Evolutionary conservation across 30 jellyfish, hydroid and myxozoan genomes (phyloP), one percentile per base, ranked within the genome.

Genomic region (Catostylus mosaicus): DNA sequence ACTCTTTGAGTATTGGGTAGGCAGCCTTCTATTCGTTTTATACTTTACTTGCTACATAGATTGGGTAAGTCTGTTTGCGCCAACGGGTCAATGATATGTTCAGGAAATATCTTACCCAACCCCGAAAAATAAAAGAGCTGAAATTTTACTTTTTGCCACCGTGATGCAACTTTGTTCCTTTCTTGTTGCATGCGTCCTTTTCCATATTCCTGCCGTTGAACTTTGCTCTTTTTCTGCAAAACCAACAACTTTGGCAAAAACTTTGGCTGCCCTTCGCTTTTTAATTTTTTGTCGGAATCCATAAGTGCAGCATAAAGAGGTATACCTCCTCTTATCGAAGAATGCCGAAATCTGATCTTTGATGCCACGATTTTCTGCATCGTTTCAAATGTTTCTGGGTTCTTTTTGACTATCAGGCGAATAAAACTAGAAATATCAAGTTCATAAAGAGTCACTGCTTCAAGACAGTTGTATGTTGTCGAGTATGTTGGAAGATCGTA

Each of bases 341-440:
- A 50, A 66, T 79, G 60, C 0, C 99, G 87, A 47, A 52, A 94
- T 40, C 50, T 50, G 20, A 94, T 32, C 65, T 94, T 94, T 27
- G 88, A 81, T 20, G 69, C 88, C 36, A 87, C 96, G 14, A 89
- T 3, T 35, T 57, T 61, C 30, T 88, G 84, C 84, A 94, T 88
- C 54, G 87, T 79, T 60, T 85, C 93, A 59, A 69, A 84, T 10
- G 99, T 94, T 36, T 87, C 99, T 48, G 97, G 95, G 66, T 88
- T 87, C 76, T 94, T 94, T 72, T 77, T 94, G 60, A 84, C 89
- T 30, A 94, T 88, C 68, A 94, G 54, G 23, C 97, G 96, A 30
- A 83, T 40, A 67, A 88, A 88, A 47, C 96, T 86, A 12, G 92
- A 30, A 24, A 67, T 60, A 51, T 88, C 97, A 14, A 94, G 84